Evolutionary conservation across 2,888 invertebrate species (phyloP).

Genomic region (Xylota sylvarum): DNA sequence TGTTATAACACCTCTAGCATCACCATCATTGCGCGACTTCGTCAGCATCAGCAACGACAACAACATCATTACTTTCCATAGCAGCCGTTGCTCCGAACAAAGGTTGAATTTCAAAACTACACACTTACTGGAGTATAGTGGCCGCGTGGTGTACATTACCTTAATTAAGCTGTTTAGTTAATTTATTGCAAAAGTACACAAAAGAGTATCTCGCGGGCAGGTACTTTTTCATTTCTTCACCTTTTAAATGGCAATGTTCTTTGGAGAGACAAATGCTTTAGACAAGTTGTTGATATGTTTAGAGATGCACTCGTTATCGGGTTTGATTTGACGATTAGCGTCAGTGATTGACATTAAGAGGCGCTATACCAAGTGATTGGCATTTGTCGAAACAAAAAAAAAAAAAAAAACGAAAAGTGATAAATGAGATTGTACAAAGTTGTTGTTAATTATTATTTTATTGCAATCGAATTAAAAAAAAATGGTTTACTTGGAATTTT

Average conservation of each 20-base stretch:
- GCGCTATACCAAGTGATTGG: background rate
- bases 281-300: background rate
- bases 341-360: background rate
- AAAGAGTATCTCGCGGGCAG: slow-evolving; percentile 24
- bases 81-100: slow-evolving; percentile 36
- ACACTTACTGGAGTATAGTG: slow-evolving; percentile 23
- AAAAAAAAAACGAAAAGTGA: background rate
- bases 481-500: background rate
- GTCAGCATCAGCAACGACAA: slow-evolving; percentile 25
- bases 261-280: background rate
- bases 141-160: slow-evolving; percentile 57
- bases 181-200: slow-evolving; percentile 56
- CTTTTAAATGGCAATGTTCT: background rate
- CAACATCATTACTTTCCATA: slow-evolving; percentile 36
- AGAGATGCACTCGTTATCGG: slow-evolving; percentile 1
- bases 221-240: slow-evolving; percentile 2
- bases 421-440: background rate
- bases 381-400: background rate
- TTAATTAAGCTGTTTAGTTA: slow-evolving; percentile 70
- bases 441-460: slow-evolving; percentile 3
- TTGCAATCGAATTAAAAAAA: background rate
- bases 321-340: background rate
- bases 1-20: slow-evolving; percentile 35
- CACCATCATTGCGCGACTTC: slow-evolving; percentile 6
- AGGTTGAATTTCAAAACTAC: slow-evolving; percentile 51